Base-by-base conservation (phyloP, 2,797 vertebrate species). In the Menidia menidia region DNA sequence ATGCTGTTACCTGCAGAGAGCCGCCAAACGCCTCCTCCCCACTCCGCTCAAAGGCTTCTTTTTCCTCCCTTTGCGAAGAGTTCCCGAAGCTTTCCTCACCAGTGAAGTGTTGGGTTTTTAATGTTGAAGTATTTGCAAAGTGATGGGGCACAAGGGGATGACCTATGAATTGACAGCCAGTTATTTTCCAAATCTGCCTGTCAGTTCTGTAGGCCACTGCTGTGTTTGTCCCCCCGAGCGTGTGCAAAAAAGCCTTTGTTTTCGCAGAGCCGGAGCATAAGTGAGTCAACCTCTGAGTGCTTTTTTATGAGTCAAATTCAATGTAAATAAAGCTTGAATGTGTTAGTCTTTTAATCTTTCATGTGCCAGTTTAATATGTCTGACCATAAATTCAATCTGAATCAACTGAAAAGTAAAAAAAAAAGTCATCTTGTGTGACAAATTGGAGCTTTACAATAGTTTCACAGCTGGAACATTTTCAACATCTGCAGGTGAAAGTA, bases 81-180 rank as follows among this genome's bases (percentile, higher is more conserved):
- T 1, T 11, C 7, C 6, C 10, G 25, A n/a, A 50, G 15, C 14
- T 30, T 8, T 3, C 16, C 6, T 10, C 10, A 2, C 18, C 25
- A 14, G 7, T 19, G 35, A 31, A 10, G 15, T 15, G 11, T 15
- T 16, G 55, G 0, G 2, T 0, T 31, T 65, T 58, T 60, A 30
- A 12, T 1, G 15, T 18, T 31, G 12, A 56, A 31, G 30, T 15
- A 39, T 31, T 25, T 0, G 72, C 64, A 66, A 67, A 64, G 41
- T 45, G 57, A 75, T 70, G 92, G 95, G 93, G 68, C 86, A 88
- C 93, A 90, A 92, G 93, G 92, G 92, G 92, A 96, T 96, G 96
- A 96, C 95, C 96, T 96, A 97, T 96, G 95, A 96, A 96, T 95
- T 96, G 95, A 96, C 96, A 96, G 95, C 95, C 95, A 96, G 94